These are phyloP conservation scores for Talpa occidentalis DNA, from an alignment of 2,113 vertebrate species.

Conservation along the genomic window DNA sequence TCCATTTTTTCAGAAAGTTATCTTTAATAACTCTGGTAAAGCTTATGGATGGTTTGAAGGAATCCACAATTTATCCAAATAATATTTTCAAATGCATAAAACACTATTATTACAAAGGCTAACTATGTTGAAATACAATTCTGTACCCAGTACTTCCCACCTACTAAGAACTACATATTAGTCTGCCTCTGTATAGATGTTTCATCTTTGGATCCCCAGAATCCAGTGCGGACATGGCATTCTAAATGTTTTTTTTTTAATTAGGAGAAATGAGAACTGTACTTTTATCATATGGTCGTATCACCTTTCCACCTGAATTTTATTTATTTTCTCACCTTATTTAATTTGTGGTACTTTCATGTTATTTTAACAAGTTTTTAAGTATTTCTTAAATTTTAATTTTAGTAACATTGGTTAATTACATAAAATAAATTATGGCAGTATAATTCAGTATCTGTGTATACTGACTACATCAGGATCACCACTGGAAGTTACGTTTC, in stretches of 20 bases:
- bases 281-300: not conserved
- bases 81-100: not conserved
- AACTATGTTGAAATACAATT: not conserved
- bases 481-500: too few relatives aligned
- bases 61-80: not conserved
- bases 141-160: not conserved
- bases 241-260: not conserved
- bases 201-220: slow-evolving; percentile 25
- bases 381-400: too few relatives aligned
- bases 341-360: not conserved
- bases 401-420: too few relatives aligned
- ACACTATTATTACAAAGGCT: not conserved
- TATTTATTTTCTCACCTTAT: slow-evolving; percentile 28
- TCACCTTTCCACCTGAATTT: not conserved
- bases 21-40: not conserved
- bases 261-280: not conserved
- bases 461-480: too few relatives aligned
- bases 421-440: too few relatives aligned
- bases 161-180: not conserved
- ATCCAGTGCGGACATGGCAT: not conserved
- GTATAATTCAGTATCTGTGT: too few relatives aligned
- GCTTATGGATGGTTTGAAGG: not conserved
- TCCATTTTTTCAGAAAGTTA: not conserved
- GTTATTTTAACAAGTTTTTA: not conserved
- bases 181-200: not conserved